These are phyloP conservation scores for Crotophaga sulcirostris DNA, from an alignment of 2,113 vertebrate genomes.

Conservation along the genomic window DNA sequence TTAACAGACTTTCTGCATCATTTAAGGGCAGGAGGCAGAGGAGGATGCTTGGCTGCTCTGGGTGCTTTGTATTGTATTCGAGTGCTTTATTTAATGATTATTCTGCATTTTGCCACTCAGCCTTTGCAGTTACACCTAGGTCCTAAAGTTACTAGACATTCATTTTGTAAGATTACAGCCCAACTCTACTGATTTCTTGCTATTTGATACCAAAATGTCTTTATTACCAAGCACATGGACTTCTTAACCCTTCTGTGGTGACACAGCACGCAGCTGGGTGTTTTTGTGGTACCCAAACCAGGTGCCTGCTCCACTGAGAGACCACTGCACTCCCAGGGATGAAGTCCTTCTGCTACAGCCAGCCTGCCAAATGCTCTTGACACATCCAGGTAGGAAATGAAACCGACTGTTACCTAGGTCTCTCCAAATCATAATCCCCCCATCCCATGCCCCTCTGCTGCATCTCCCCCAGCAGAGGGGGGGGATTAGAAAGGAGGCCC, in stretches of 20 bases:
- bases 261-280: background rate
- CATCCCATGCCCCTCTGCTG: rapidly evolving
- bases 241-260: background rate
- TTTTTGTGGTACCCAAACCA: background rate
- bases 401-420: background rate
- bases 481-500: background rate
- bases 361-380: background rate
- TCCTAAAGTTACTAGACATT: background rate
- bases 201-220: background rate
- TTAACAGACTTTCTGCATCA: conserved; percentile 9
- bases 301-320: background rate
- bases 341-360: background rate
- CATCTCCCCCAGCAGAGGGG: rapidly evolving
- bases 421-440: background rate
- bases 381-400: background rate
- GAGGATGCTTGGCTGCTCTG: background rate
- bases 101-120: background rate
- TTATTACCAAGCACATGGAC: background rate
- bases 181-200: rapidly evolving
- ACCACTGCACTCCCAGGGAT: background rate
- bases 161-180: background rate
- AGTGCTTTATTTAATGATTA: background rate
- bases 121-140: background rate
- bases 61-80: background rate
- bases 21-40: background rate